Evolutionary conservation across 2,888 invertebrate species (phyloP).

Genomic region (Unio delphinus): DNA sequence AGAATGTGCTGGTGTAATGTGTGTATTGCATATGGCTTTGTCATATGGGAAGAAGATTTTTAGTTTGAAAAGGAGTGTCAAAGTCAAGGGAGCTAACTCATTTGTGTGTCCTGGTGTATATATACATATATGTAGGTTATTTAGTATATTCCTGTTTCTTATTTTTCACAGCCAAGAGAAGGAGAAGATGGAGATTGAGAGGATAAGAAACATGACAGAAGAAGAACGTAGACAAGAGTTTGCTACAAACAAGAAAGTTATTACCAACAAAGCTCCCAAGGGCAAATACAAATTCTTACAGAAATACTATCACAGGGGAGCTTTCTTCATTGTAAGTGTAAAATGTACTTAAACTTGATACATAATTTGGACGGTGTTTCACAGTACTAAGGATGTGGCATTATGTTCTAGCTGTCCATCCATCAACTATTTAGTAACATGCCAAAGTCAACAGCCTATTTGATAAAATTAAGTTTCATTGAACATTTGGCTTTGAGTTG

Average conservation of each 20-base stretch:
- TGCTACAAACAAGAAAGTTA: conserved; percentile 89
- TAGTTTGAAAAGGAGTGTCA: no score
- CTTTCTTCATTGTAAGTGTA: conserved; percentile 86
- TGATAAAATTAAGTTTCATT: no score
- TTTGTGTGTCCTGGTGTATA: neutral
- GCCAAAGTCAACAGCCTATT: no score
- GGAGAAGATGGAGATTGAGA: conserved; percentile 89
- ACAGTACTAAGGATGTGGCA: neutral
- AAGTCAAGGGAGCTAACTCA: neutral
- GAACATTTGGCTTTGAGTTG: no score
- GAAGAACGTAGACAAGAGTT: conserved; percentile 93
- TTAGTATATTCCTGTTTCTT: neutral
- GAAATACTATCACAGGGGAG: conserved; percentile 99
- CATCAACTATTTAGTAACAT: no score
- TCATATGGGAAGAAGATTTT: no score
- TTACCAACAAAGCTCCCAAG: conserved; percentile 85
- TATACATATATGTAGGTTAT: neutral
- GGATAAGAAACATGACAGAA: conserved; percentile 93
- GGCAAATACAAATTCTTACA: conserved; percentile 99
- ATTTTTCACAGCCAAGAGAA: conserved; percentile 80
- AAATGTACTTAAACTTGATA: neutral
- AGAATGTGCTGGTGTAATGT: no score
- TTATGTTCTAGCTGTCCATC: neutral
- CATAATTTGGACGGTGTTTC: neutral
- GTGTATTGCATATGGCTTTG: no score